Evolutionary conservation across 2,888 invertebrate species (phyloP), one percentile per base, ranked within the genome.

Genomic region (Agriopis marginaria): DNA sequence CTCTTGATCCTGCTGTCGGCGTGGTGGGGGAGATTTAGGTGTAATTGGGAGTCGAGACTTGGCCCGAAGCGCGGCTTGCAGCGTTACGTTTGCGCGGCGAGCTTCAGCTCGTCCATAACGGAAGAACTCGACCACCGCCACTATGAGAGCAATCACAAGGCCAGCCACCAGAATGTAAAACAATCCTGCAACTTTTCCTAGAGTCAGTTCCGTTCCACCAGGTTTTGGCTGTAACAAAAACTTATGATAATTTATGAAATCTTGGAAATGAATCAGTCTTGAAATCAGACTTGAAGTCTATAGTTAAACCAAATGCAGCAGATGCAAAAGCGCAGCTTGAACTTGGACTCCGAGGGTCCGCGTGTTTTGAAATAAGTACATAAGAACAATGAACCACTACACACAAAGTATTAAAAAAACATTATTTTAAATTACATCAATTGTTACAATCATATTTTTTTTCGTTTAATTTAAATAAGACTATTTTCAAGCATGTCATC

Each of bases 131-230:
- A 98, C 92, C 66, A 99, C 95, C 14, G 99, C 99, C 64, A 99
- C 98, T 7, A 97, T 95, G 86, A 99, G 96, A 14, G 99, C 98
- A 61, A 99, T 92, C 45, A 97, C 96, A 67, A 99, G 95, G 56
- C 99, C 99, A 40, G 97, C 98, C 82, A 99, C 97, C 75, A 99
- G 95, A 84, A 99, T 98, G 95, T 99, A 99, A 95, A 99, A 99
- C 82, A 99, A 97, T 58, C 99, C 99, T 40, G 99, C 99, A 53
- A 99, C 98, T 94, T 99, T 99, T 85, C 97, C 97, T 71, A 99
- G 94, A 45, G 98, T 98, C 81, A 99, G 94, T 85, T 99, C 98
- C 82, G 97, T 82, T 96, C 96, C 76, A 95, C 95, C 59, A 95
- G 76, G 95, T 84, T 98, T 97, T 3, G 54, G 9, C 96, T 98